Base-by-base conservation (phyloP, 1,140 invertebrate genomes). In the Drosophila kohkoa region DNA sequence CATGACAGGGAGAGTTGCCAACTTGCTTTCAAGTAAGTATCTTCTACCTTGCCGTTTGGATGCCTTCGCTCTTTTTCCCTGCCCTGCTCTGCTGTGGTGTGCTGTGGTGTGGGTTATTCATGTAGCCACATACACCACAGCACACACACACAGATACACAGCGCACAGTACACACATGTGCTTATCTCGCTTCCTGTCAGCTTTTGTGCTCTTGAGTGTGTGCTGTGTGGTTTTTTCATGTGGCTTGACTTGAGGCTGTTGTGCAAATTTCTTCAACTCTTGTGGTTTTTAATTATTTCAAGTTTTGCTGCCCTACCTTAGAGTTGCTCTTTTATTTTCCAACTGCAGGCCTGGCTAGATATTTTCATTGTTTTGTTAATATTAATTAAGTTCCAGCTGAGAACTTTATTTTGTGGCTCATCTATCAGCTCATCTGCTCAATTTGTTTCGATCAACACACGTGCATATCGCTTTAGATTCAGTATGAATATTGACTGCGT, bases 221-320 rank as follows among this genome's bases (percentile, higher is more conserved):
- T 71, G 45, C 65, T 62, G 35, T 72, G 68, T 48, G 65, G 48
- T 63, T 79, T 65, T 58, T 58, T 63, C 25, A 52, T 70, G 59
- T 28, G 60, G 68, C 38, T 76, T 76, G 45, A 51, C 60, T 45
- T 76, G 57, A 69, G 46, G 49, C 49, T 71, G 64, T 69, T 72
- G 72, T 55, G 48, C 52, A 54, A 75, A 64, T 73, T 74, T 76
- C 49, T 52, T 59, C 63, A 79, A 75, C 79, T 66, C 68, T 82
- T 87, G 83, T 73, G 83, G 83, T 82, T 88, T 88, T 87, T 83
- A 82, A 87, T 88, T 87, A 88, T 82, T 87, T 82, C 73, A 80
- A 80, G 77, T 75, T 66, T 76, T 68, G 25, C 41, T 49, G 20
- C n/a, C 25, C 32, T 30, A 60, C 13, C 35, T 25, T 45, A 32